A percentile compares a stretch with the other conserved stretches of the same genome.
phyloP scores from a whole-genome alignment of 64 coral and sea anemone species.

The Catalaphyllia jardinei region DNA sequence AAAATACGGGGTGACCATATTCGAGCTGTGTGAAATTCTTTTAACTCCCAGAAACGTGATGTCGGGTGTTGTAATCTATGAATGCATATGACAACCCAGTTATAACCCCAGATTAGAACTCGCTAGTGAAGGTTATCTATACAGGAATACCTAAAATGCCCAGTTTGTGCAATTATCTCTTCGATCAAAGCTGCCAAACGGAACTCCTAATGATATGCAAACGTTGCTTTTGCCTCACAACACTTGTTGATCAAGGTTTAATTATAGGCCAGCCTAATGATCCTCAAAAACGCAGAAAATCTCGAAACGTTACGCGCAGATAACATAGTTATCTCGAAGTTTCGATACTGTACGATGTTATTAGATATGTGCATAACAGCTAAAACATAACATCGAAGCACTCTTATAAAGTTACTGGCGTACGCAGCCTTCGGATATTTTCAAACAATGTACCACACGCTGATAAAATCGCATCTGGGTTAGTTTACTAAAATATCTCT shows the following conservation, averaged over 20 bases:
- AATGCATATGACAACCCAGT: background rate
- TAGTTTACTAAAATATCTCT: slow-evolving; percentile 7
- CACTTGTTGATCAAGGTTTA: background rate
- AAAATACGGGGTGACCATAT: no score
- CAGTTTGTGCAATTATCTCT: slow-evolving; percentile 10
- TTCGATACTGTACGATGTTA: no score
- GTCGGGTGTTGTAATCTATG: background rate
- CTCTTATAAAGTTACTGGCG: no score
- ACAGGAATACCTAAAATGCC: background rate
- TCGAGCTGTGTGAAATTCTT: no score
- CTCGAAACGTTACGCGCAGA: background rate
- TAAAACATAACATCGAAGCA: no score
- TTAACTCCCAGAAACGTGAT: no score
- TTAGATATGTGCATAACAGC: no score
- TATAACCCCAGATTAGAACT: background rate
- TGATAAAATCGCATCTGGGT: background rate
- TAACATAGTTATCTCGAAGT: no score
- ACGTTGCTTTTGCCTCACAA: background rate
- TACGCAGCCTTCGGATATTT: background rate
- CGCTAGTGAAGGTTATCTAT: slow-evolving; percentile 5
- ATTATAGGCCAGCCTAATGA: no score
- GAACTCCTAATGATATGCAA: background rate
- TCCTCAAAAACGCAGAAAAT: background rate
- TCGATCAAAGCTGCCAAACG: background rate
- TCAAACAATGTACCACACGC: background rate